Evolutionary conservation across 2,113 vertebrate genomes (phyloP).

Genomic region (Peromyscus maniculatus): DNA sequence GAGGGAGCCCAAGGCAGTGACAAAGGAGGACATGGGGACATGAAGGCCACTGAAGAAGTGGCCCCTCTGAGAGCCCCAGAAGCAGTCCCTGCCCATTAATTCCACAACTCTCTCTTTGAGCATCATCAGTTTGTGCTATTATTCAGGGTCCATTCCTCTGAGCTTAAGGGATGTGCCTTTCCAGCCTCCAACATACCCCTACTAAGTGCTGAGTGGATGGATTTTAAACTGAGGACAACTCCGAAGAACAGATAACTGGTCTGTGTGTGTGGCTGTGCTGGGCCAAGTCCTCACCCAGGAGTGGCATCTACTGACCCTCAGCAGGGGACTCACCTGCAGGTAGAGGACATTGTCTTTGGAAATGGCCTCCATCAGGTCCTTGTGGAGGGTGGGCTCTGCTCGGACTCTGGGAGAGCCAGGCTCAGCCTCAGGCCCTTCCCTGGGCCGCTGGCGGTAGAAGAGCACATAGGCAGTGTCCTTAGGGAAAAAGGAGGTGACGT

Average conservation of each 20-base stretch:
- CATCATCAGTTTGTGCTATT: not conserved
- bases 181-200: not conserved
- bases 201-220: not conserved
- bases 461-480: slow-evolving; percentile 92
- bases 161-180: not conserved
- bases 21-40: too few species aligned
- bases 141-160: not conserved
- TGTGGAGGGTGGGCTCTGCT: slow-evolving; percentile 85
- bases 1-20: not conserved
- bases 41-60: not conserved
- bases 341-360: slow-evolving; percentile 91
- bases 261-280: rapidly evolving
- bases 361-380: slow-evolving; percentile 92
- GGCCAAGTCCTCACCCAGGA: not conserved
- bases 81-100: too few species aligned
- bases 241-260: not conserved
- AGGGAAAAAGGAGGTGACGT: slow-evolving; percentile 90
- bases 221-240: not conserved
- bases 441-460: slow-evolving; percentile 87
- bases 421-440: slow-evolving; percentile 19
- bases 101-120: not conserved
- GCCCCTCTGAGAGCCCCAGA: not conserved
- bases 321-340: slow-evolving; percentile 91
- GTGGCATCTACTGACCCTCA: slow-evolving; percentile 86
- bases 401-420: slow-evolving; percentile 44